Conservation (phyloP, 2,797 vertebrate species). For the Parambassis ranga region DNA sequence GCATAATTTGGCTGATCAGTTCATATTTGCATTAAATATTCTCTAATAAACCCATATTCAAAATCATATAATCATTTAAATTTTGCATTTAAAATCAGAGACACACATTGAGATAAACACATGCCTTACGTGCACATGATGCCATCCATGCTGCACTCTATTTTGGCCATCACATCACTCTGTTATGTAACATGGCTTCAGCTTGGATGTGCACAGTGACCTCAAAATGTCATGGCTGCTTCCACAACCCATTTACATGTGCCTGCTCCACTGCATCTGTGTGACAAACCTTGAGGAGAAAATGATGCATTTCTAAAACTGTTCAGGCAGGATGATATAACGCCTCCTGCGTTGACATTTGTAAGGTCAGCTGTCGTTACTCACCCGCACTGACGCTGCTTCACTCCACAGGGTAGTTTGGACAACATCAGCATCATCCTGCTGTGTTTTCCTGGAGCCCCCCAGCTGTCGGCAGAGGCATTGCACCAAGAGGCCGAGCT, state of each 20-base stretch:
- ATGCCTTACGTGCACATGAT: conserved; percentile 5
- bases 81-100: background rate
- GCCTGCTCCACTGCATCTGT: conserved; percentile 13
- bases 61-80: background rate
- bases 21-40: no score
- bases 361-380: conserved; percentile 22
- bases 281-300: conserved; percentile 18
- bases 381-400: conserved; percentile 21
- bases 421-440: conserved; percentile 89
- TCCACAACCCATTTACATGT: conserved; percentile 36
- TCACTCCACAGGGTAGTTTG: conserved; percentile 80
- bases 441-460: conserved; percentile 85
- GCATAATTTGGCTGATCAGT: no score
- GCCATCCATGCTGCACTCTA: background rate
- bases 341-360: conserved; percentile 23
- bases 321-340: background rate
- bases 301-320: conserved; percentile 18
- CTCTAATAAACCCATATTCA: no score
- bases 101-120: background rate
- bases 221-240: conserved; percentile 71
- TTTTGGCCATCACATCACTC: conserved; percentile 44
- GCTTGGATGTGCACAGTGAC: conserved; percentile 55
- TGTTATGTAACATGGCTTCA: conserved; percentile 65
- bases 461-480: conserved; percentile 82
- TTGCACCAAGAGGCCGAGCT: conserved; percentile 81